These are phyloP conservation scores for Morone chrysops DNA, from an alignment of 2,113 vertebrate species.

Conservation along the genomic window DNA sequence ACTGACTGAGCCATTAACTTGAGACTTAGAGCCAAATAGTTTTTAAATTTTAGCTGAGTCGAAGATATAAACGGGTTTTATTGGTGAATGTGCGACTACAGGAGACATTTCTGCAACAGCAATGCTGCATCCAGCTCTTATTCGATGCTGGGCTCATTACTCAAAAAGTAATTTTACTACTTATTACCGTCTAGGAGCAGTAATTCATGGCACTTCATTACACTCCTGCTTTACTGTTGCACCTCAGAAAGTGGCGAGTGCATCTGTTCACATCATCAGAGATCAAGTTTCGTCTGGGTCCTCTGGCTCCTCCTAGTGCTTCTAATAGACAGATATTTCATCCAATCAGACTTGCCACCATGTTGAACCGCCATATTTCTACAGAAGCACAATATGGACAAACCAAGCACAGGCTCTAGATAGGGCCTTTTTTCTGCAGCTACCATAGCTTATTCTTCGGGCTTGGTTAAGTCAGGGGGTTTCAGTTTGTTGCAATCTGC, in stretches of 20 bases:
- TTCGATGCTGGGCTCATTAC: constrained; percentile 50
- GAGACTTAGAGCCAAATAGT: constrained; percentile 56
- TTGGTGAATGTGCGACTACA: constrained; percentile 40
- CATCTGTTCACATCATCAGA: background rate
- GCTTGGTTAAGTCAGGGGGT: too few species aligned
- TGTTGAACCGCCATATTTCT: too few species aligned
- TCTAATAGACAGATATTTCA: too few species aligned
- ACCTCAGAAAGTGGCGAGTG: background rate
- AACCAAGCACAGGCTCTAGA: too few species aligned
- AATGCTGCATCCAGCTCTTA: constrained; percentile 11
- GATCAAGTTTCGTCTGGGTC: background rate
- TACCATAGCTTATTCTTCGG: too few species aligned
- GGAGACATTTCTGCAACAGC: constrained; percentile 15
- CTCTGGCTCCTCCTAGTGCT: too few species aligned
- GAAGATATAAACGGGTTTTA: constrained; percentile 53
- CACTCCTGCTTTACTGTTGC: constrained; percentile 12
- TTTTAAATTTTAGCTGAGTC: constrained; percentile 65
- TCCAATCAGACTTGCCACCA: too few species aligned
- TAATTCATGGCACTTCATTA: constrained; percentile 9
- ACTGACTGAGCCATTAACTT: constrained; percentile 66
- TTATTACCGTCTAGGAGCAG: constrained; percentile 28
- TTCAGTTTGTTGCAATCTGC: too few species aligned
- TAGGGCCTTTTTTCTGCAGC: too few species aligned
- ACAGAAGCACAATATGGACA: too few species aligned
- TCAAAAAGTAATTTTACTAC: constrained; percentile 43